A percentile compares a stretch with the other conserved stretches of the same genome.
phyloP scores from a whole-genome alignment of 2,888 invertebrate species.

The Laothoe populi region DNA sequence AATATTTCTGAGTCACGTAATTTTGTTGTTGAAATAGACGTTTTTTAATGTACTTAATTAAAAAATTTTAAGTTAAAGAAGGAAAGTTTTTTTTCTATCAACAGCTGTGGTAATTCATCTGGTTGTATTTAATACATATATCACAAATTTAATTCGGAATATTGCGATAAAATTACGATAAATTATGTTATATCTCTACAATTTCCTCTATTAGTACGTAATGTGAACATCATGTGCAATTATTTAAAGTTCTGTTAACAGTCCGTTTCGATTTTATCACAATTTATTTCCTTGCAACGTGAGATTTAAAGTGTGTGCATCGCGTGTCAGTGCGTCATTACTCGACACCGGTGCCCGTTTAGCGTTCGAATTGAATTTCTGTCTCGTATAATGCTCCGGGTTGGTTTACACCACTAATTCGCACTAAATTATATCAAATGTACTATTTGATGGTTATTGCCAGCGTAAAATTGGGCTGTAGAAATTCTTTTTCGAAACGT shows the following conservation, averaged over 20 bases:
- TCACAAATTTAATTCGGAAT: no score
- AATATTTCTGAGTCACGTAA: neutral
- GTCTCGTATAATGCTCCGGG: conserved; percentile 40
- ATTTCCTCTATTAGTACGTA: neutral
- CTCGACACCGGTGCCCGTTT: conserved; percentile 58
- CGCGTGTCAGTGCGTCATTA: conserved; percentile 45
- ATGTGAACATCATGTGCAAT: neutral
- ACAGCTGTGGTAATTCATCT: no score
- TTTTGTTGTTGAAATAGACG: neutral
- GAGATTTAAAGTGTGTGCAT: conserved; percentile 23
- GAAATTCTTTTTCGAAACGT: neutral
- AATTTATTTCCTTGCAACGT: conserved; percentile 19
- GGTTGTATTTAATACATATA: no score
- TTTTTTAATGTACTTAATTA: neutral
- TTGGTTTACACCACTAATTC: conserved; percentile 25
- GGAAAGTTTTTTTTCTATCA: no score
- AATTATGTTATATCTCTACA: neutral
- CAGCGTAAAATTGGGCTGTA: neutral
- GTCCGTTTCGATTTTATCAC: conserved; percentile 12
- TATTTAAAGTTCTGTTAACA: neutral
- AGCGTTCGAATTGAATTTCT: conserved; percentile 67
- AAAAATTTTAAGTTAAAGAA: no score
- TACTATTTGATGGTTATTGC: conserved; percentile 17
- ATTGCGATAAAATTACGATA: no score
- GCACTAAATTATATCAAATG: conserved; percentile 19